These are phyloP conservation scores for Ophraella communa DNA, from an alignment of 2,888 invertebrate genomes.

Conservation along the genomic window DNA sequence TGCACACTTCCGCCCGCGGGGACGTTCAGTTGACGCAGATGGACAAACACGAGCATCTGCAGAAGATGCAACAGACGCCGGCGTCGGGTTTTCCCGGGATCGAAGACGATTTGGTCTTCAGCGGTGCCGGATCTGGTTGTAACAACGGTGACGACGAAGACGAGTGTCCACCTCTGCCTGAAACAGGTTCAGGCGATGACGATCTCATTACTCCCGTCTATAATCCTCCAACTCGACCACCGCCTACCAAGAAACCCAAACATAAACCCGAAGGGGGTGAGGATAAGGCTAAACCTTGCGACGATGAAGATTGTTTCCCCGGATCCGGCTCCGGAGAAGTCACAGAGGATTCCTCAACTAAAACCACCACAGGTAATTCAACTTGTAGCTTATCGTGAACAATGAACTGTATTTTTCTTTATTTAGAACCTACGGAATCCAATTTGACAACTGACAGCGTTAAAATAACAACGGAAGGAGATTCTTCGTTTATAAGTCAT, in stretches of 20 bases:
- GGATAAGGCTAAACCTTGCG: slow-evolving; percentile 59
- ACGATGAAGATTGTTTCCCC: slow-evolving; percentile 88
- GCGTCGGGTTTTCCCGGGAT: slow-evolving; percentile 81
- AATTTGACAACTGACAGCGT: slow-evolving; percentile 39
- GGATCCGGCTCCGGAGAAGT: slow-evolving; percentile 81
- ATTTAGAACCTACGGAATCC: slow-evolving; percentile 33
- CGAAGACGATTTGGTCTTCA: slow-evolving; percentile 89
- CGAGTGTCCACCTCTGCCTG: slow-evolving; percentile 84
- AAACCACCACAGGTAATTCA: slow-evolving; percentile 61
- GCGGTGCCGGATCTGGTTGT: slow-evolving; percentile 91
- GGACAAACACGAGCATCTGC: slow-evolving; percentile 76
- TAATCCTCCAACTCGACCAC: slow-evolving; percentile 80
- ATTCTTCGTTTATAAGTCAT: slow-evolving; percentile 28
- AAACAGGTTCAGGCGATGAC: slow-evolving; percentile 81
- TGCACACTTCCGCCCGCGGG: slow-evolving; percentile 78
- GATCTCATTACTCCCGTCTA: slow-evolving; percentile 93
- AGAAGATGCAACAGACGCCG: slow-evolving; percentile 91
- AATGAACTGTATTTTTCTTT: neutral
- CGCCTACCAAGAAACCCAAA: slow-evolving; percentile 63
- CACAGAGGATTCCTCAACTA: slow-evolving; percentile 68
- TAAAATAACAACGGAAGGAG: slow-evolving; percentile 55
- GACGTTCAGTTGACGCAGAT: slow-evolving; percentile 81
- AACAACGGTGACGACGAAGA: slow-evolving; percentile 90
- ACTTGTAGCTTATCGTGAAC: neutral
- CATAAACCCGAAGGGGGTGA: slow-evolving; percentile 37